Conservation (phyloP, 2,797 vertebrate genomes). For the Anguilla anguilla region DNA sequence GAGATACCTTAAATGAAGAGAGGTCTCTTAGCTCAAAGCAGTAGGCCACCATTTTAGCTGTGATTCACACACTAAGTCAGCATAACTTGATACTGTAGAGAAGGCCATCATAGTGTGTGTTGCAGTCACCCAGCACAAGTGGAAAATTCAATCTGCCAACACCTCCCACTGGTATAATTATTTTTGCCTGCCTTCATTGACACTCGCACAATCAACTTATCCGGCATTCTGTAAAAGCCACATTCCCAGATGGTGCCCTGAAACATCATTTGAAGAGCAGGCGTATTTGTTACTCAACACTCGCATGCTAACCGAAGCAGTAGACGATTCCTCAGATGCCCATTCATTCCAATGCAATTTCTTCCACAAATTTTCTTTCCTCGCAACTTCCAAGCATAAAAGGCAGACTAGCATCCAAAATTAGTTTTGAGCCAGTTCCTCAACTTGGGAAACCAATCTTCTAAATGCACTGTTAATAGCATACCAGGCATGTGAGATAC, state of each 20-base stretch:
- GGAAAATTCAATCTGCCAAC: background rate
- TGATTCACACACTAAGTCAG: conserved; percentile 17
- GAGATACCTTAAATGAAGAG: conserved; percentile 17
- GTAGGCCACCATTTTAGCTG: conserved; percentile 4
- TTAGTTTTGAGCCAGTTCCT: conserved; percentile 36
- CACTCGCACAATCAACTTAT: background rate
- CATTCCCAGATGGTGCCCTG: background rate
- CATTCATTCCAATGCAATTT: background rate
- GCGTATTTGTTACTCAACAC: background rate
- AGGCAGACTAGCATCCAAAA: conserved; percentile 23
- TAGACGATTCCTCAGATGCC: background rate
- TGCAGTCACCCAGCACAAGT: background rate
- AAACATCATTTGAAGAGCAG: background rate
- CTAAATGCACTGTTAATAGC: conserved; percentile 51
- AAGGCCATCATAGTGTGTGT: background rate
- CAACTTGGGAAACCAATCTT: conserved; percentile 59
- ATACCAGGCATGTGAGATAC: conserved; percentile 52
- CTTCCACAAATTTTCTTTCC: conserved; percentile 20
- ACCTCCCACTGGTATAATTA: background rate
- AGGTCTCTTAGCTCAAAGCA: conserved; percentile 18
- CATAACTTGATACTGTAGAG: background rate
- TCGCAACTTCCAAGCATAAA: conserved; percentile 13
- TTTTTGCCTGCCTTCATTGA: background rate
- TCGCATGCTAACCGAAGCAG: background rate
- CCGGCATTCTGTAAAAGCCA: background rate